Evolutionary conservation across 2,797 vertebrate genomes (phyloP), one percentile per base, ranked within the genome.

Genomic region (Otolemur crassicaudatus): DNA sequence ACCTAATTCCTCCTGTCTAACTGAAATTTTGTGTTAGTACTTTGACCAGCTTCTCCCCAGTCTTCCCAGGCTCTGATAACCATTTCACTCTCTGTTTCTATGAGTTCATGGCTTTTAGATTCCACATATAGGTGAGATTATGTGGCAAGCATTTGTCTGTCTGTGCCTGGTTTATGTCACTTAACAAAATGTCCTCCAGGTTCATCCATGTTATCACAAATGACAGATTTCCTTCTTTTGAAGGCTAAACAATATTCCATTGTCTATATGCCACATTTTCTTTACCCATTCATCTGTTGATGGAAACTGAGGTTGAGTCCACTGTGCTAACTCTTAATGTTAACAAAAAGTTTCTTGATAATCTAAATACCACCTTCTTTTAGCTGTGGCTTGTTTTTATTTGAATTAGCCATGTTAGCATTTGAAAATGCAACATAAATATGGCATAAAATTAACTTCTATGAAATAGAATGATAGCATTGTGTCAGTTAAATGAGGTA

Each of bases 391-490:
- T 81, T 85, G 88, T 83, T 87, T 92, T 87, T 79, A 37, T 77
- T 94, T 90, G 87, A 91, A 85, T 87, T 61, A 79, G 25, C 56
- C 73, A 77, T 77, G 7, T 91, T 94, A 65, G 20, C 67, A 95
- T 94, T 94, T 93, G 65, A 94, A 89, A 93, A 77, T 93, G 37
- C n/a, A 96, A 27, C 72, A 88, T 85, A 83, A 93, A 87, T 53
- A 79, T 82, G 53, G 58, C 69, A 79, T 86, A 82, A 94, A 90
- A 93, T 89, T 88, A 63, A 56, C 22, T 73, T 92, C 79, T 94
- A n/a, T 10, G 49, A 65, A 70, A 77, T 69, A 86, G 69, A 97
- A 86, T 49, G 60, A 1, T 89, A 84, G 27, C 60, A 85, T 87
- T 92, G 53, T 25, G 91, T 96, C 53, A 75, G 4, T 90, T 85